These are phyloP conservation scores for Syrphus vitripennis DNA, from an alignment of 2,888 invertebrate species.

Conservation along the genomic window DNA sequence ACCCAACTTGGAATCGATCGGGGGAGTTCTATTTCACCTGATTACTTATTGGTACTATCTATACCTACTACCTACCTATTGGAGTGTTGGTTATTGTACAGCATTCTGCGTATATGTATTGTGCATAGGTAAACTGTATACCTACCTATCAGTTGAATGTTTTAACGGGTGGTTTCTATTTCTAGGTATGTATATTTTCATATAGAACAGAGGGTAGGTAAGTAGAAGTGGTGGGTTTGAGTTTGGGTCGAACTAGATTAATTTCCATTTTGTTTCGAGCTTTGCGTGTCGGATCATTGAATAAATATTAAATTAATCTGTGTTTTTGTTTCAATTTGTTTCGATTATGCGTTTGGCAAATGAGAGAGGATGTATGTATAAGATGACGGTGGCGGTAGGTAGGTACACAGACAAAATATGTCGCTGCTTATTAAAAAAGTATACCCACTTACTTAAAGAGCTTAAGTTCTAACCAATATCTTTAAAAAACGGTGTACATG, in stretches of 20 bases:
- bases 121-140: neutral
- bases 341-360: conserved; percentile 63
- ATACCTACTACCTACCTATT: too few relatives aligned
- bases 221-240: neutral
- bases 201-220: neutral
- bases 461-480: too few relatives aligned
- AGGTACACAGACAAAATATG: neutral
- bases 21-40: conserved; percentile 62
- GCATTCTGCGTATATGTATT: neutral
- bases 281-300: conserved; percentile 71
- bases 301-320: conserved; percentile 71
- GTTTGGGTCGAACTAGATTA: conserved; percentile 63
- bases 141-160: neutral
- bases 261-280: conserved; percentile 70
- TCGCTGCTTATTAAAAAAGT: too few relatives aligned
- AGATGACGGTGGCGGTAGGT: neutral
- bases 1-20: conserved; percentile 31
- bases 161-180: neutral
- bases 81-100: neutral
- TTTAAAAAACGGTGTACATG: too few relatives aligned
- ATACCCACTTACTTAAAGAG: too few relatives aligned
- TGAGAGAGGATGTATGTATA: conserved; percentile 44
- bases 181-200: neutral
- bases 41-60: conserved; percentile 58
- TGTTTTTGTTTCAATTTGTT: conserved; percentile 71